Base-by-base conservation (phyloP, 2,113 vertebrate species). In the Apteryx owenii region DNA sequence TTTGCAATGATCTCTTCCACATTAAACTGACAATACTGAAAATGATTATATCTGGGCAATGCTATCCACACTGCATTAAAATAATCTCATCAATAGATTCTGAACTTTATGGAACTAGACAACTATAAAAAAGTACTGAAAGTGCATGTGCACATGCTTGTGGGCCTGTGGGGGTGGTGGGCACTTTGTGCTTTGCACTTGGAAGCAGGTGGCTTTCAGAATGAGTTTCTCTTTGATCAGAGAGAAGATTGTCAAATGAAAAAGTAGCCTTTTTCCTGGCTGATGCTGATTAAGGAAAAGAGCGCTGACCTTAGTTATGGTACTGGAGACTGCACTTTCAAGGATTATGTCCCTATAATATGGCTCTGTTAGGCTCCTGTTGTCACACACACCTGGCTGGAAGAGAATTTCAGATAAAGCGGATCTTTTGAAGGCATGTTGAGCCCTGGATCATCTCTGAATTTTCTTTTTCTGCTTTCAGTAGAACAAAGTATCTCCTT, bases 201-300 rank as follows among this genome's bases (percentile, higher is more conserved):
- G 36, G 31, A 78, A 88, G 62, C 93, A 91, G 88, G 71, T 87
- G 93, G 78, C 68, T 91, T 94, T 93, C 85, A 94, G 71, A 82
- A 88, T 66, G 53, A 76, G 85, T 80, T 95, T 93, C 5, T 0
- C 42, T 77, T 81, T 85, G 61, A 64, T 65, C 4, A 1, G 51
- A 18, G 50, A 58, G 54, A 50, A 81, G 78, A 58, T 3, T 1
- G 10, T 17, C 0, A 1, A 22, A 36, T 68, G 82, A 62, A 82
- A 71, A 85, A 90, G 58, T n/a, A 90, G n/a, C 40, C 69, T 87
- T 36, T 77, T 62, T 70, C 71, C 71, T 88, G 71, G 28, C 40
- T 85, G 85, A 31, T 66, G 64, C 58, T 95, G 48, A 91, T 93
- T 85, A 85, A 54, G 66, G 79, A 61, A 15, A 36, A 22, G 53